phyloP scores from a whole-genome alignment of 2,888 invertebrate species.

The Proisotoma minuta region DNA sequence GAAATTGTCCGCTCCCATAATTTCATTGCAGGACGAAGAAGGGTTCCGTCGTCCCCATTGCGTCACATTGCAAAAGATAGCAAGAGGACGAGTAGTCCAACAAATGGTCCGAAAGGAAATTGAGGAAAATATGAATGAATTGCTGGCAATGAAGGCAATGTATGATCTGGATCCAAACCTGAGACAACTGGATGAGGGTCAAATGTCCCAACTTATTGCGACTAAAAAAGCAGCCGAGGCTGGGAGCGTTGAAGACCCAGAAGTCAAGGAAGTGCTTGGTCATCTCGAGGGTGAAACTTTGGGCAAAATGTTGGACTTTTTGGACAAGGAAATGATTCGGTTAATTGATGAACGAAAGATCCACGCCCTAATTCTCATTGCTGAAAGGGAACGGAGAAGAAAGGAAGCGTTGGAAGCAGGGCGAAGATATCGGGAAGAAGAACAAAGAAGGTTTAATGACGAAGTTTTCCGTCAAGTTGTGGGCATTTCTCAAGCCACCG shows the following conservation, averaged over 20 bases:
- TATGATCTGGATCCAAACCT: constrained; percentile 44
- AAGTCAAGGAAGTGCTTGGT: constrained; percentile 61
- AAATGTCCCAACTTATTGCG: constrained; percentile 24
- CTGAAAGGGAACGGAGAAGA: constrained; percentile 69
- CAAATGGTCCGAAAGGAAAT: constrained; percentile 56
- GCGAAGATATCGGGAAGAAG: constrained; percentile 68
- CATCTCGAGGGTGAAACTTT: constrained; percentile 68
- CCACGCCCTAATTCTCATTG: constrained; percentile 72
- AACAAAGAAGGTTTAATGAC: constrained; percentile 67
- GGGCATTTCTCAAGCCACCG: constrained; percentile 60
- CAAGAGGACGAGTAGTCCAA: constrained; percentile 69
- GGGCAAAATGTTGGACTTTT: constrained; percentile 66
- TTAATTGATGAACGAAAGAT: constrained; percentile 71
- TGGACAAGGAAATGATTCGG: constrained; percentile 68
- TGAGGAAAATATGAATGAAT: constrained; percentile 34
- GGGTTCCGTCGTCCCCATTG: constrained; percentile 28
- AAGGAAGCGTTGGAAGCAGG: constrained; percentile 78
- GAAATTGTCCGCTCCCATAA: constrained; percentile 26
- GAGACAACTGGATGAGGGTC: constrained; percentile 24
- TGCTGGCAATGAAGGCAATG: constrained; percentile 37
- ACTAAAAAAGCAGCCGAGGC: constrained; percentile 26
- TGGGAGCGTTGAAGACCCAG: constrained; percentile 54
- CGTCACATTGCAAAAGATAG: constrained; percentile 62
- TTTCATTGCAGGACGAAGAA: constrained; percentile 24
- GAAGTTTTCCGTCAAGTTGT: constrained; percentile 70